Evolutionary conservation across 2,888 invertebrate species (phyloP).

Genomic region (Saturnia japonica): DNA sequence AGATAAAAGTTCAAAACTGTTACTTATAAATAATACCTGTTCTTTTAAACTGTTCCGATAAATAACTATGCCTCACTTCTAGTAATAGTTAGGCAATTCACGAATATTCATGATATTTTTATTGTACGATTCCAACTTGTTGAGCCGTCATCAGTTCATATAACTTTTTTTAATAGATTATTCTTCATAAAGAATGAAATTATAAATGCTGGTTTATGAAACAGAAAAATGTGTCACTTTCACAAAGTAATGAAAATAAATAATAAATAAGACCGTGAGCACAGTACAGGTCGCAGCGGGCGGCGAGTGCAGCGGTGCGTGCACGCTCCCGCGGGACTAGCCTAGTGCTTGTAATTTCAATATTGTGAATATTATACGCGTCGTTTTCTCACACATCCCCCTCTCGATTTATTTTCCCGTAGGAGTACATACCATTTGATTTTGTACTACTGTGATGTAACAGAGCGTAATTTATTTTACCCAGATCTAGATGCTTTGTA

Average conservation of each 20-base stretch:
- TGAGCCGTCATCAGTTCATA: too few relatives aligned
- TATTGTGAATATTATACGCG: slow-evolving; percentile 71
- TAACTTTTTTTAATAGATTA: too few relatives aligned
- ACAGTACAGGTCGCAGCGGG: slow-evolving; percentile 45
- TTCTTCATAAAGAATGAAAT: slow-evolving; percentile 21
- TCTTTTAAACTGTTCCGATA: too few relatives aligned
- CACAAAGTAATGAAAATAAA: slow-evolving; percentile 69
- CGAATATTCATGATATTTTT: too few relatives aligned
- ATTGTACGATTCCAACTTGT: too few relatives aligned
- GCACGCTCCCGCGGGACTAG: slow-evolving; percentile 47
- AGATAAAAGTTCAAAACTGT: too few relatives aligned
- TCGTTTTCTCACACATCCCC: slow-evolving; percentile 63
- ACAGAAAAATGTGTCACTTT: slow-evolving; percentile 45
- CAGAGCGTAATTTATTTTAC: slow-evolving; percentile 2
- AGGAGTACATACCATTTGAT: slow-evolving; percentile 15
- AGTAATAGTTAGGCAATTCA: too few relatives aligned
- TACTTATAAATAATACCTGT: too few relatives aligned
- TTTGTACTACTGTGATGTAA: background rate
- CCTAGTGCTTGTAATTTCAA: slow-evolving; percentile 55
- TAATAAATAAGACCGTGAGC: slow-evolving; percentile 66
- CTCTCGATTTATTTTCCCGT: slow-evolving; percentile 12
- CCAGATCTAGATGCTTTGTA: background rate
- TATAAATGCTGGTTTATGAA: slow-evolving; percentile 37
- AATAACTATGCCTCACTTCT: too few relatives aligned
- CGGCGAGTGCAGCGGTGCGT: slow-evolving; percentile 45